Evolutionary conservation across 1,140 invertebrate genomes (phyloP).

Genomic region (Sminthurinus signatus): DNA sequence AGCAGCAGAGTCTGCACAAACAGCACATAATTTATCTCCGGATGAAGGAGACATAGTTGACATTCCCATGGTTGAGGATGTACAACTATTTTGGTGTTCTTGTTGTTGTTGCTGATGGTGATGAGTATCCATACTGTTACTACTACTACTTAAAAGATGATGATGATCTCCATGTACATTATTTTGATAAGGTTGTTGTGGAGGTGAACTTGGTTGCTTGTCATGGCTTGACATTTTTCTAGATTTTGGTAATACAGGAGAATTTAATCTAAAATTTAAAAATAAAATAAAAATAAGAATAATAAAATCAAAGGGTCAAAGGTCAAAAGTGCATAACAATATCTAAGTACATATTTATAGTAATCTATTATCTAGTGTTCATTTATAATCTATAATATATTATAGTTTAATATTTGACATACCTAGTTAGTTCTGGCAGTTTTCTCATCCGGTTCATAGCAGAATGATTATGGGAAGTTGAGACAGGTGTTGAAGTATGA

Average conservation of each 20-base stretch:
- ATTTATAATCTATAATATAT: too few relatives aligned
- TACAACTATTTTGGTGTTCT: slow-evolving; percentile 19
- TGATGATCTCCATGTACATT: slow-evolving; percentile 17
- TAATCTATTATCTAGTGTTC: too few relatives aligned
- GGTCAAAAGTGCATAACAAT: too few relatives aligned
- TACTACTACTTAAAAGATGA: slow-evolving; percentile 42
- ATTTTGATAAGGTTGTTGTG: slow-evolving; percentile 30
- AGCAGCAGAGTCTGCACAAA: slow-evolving; percentile 96
- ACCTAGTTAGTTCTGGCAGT: slow-evolving; percentile 17
- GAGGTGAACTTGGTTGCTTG: background rate
- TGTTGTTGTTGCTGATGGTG: too few relatives aligned
- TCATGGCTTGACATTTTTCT: slow-evolving; percentile 13
- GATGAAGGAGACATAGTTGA: slow-evolving; percentile 57
- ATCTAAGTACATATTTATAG: too few relatives aligned
- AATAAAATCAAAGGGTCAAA: too few relatives aligned
- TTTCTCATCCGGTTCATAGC: slow-evolving; percentile 1
- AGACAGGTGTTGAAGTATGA: slow-evolving; percentile 27
- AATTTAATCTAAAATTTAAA: background rate
- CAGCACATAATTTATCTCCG: slow-evolving; percentile 87
- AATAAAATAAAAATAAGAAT: too few relatives aligned
- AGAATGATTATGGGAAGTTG: slow-evolving; percentile 4
- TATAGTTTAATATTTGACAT: too few relatives aligned
- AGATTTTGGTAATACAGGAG: background rate
- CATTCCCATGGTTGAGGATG: slow-evolving; percentile 44
- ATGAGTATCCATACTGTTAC: slow-evolving; percentile 44